phyloP scores from a whole-genome alignment of 1,140 invertebrate species.

The Laupala kohalensis region DNA sequence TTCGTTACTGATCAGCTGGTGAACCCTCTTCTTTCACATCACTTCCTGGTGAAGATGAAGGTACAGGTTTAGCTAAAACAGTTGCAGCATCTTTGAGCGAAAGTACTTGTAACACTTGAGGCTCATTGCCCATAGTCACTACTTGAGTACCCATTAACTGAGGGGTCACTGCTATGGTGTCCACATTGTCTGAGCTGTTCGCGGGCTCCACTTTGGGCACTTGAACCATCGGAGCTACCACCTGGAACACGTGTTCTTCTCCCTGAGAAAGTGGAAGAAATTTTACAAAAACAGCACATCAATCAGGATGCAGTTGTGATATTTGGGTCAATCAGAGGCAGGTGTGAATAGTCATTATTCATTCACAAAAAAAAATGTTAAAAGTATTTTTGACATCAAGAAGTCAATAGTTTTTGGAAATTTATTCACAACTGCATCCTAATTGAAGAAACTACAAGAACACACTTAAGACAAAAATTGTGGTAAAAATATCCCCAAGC shows the following conservation, averaged over 20 bases:
- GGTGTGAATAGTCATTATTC: too few relatives aligned
- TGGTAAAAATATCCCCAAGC: too few relatives aligned
- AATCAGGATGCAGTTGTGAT: too few relatives aligned
- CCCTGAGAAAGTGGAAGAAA: constrained; percentile 5
- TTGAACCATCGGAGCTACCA: constrained; percentile 64
- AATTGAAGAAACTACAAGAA: too few relatives aligned
- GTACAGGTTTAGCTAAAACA: constrained; percentile 62
- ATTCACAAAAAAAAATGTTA: too few relatives aligned
- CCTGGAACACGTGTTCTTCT: constrained; percentile 20
- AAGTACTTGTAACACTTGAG: constrained; percentile 67
- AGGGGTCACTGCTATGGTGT: constrained; percentile 50
- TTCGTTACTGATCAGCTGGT: constrained; percentile 19
- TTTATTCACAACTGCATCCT: too few relatives aligned
- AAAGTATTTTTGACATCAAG: too few relatives aligned
- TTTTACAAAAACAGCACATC: too few relatives aligned
- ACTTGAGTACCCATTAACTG: constrained; percentile 46
- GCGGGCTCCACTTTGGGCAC: constrained; percentile 55
- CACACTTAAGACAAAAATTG: too few relatives aligned
- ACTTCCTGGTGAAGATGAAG: constrained; percentile 34
- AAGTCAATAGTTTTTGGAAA: too few relatives aligned
- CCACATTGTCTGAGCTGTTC: constrained; percentile 37
- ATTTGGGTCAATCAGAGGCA: too few relatives aligned
- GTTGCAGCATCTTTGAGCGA: constrained; percentile 63
- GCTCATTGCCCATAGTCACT: constrained; percentile 51
- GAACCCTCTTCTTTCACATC: constrained; percentile 32